These are phyloP conservation scores for Eilema griseolum DNA, from an alignment of 2,888 invertebrate genomes.

Conservation along the genomic window DNA sequence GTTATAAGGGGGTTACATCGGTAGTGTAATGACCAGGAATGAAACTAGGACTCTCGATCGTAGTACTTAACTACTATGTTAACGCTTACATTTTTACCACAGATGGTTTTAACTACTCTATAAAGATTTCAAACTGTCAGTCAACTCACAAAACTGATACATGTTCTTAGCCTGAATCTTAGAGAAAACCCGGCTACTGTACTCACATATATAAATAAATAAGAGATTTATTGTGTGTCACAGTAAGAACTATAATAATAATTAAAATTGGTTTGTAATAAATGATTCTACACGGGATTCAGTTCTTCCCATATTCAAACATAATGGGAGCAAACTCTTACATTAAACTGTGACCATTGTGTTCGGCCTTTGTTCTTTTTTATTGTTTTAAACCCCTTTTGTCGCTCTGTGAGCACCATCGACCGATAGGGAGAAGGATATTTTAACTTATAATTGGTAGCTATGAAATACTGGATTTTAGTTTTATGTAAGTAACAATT, in stretches of 20 bases:
- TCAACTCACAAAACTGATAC: no score
- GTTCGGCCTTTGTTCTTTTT: constrained; percentile 74
- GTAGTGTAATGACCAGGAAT: no score
- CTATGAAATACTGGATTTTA: not conserved
- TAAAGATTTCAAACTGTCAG: not conserved
- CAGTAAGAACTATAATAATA: constrained; percentile 39
- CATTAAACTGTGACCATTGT: constrained; percentile 81
- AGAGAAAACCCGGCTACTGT: not conserved
- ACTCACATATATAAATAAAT: not conserved
- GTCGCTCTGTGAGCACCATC: constrained; percentile 59
- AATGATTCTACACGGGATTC: constrained; percentile 52
- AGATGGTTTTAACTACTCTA: not conserved
- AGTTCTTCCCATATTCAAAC: constrained; percentile 73
- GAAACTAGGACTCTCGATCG: no score
- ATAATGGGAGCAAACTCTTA: constrained; percentile 76
- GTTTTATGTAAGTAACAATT: constrained; percentile 1
- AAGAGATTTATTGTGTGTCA: not conserved
- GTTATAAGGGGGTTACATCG: no score
- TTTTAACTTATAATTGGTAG: constrained; percentile 24
- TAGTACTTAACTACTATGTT: no score
- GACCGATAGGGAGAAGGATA: constrained; percentile 59
- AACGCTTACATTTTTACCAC: not conserved
- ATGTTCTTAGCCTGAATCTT: no score
- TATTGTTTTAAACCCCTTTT: constrained; percentile 76
- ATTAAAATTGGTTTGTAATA: constrained; percentile 65